These are phyloP conservation scores for Trachythela sp. DNA, from an alignment of 64 coral and sea anemone species.

Conservation along the genomic window DNA sequence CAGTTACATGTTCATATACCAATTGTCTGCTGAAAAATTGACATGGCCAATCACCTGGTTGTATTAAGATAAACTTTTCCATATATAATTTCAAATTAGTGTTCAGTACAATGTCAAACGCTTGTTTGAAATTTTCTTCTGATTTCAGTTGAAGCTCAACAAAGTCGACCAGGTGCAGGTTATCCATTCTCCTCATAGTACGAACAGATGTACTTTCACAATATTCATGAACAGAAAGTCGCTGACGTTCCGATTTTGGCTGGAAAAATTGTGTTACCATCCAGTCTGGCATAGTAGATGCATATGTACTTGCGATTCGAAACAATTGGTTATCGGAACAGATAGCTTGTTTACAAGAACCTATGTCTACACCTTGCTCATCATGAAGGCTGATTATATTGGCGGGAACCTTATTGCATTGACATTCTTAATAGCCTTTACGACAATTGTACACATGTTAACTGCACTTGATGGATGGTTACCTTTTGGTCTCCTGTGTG, in stretches of 20 bases:
- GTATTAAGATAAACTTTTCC: neutral
- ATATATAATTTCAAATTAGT: neutral
- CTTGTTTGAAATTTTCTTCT: neutral
- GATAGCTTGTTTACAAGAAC: neutral
- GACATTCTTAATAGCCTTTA: neutral
- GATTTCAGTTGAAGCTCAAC: neutral
- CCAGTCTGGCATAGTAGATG: neutral
- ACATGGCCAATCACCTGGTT: neutral
- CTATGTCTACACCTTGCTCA: neutral
- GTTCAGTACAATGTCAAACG: neutral
- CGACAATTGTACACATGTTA: neutral
- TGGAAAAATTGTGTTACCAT: neutral
- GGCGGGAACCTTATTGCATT: neutral
- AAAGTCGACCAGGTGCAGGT: neutral
- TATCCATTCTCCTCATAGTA: neutral
- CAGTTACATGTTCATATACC: neutral
- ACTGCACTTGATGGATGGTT: neutral
- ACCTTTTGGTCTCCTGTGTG: neutral
- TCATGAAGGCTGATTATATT: neutral
- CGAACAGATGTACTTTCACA: slow-evolving; percentile 7
- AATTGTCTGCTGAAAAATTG: neutral
- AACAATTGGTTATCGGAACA: neutral
- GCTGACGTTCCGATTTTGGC: neutral
- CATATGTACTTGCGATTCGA: neutral
- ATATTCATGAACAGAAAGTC: neutral